Percentiles rank a stretch among this genome's conserved stretches.
phyloP scores from a whole-genome alignment of 1,140 invertebrate genomes.

The Caenorhabditis latens region DNA sequence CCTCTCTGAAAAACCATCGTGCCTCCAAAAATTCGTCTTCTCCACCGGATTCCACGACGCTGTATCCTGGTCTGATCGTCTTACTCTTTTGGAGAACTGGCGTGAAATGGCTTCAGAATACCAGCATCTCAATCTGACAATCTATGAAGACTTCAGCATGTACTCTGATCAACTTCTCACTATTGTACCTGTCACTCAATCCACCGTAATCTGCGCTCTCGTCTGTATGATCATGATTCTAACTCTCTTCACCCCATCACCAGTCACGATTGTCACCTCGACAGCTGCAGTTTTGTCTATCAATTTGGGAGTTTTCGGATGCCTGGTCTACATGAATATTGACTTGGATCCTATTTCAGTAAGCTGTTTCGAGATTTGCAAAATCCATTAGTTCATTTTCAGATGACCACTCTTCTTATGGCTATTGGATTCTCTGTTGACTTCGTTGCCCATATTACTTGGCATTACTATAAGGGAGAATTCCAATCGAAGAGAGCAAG shows the following conservation, averaged over 20 bases:
- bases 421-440: constrained; percentile 80
- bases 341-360: constrained; percentile 79
- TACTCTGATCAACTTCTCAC: constrained; percentile 78
- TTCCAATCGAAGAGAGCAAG: constrained; percentile 83
- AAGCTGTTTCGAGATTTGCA: constrained; percentile 67
- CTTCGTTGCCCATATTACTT: constrained; percentile 79
- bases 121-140: constrained; percentile 73
- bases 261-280: constrained; percentile 78
- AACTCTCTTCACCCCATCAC: constrained; percentile 79
- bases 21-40: constrained; percentile 77
- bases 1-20: constrained; percentile 71
- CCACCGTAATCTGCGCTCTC: constrained; percentile 78
- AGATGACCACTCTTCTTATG: constrained; percentile 78
- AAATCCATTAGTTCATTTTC: neutral
- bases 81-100: constrained; percentile 75
- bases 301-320: constrained; percentile 78
- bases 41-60: constrained; percentile 77
- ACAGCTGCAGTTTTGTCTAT: constrained; percentile 78
- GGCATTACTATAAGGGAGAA: constrained; percentile 80
- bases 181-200: constrained; percentile 78
- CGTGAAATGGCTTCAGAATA: constrained; percentile 73
- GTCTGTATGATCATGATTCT: constrained; percentile 79
- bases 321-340: constrained; percentile 78
- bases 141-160: constrained; percentile 78
- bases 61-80: constrained; percentile 74